Percentiles rank a stretch among this genome's conserved stretches.
Evolutionary conservation across 2,888 invertebrate species (phyloP).

Genomic region (Glyphotaelius pellucidus): DNA sequence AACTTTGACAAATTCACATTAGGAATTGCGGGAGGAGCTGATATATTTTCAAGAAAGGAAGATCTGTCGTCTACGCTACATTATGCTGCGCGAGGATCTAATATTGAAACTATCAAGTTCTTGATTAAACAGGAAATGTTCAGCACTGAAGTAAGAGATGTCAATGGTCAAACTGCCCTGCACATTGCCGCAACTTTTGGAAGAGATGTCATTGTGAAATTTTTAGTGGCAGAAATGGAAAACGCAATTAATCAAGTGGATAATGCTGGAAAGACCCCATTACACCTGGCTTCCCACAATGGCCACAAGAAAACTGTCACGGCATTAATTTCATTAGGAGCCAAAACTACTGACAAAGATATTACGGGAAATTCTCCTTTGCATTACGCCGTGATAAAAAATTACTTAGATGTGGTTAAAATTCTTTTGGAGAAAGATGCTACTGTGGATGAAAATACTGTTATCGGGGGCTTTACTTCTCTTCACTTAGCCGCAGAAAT

Average conservation of each 20-base stretch:
- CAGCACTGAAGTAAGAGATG: background rate
- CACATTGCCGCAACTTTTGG: background rate
- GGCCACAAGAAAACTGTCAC: slow-evolving; percentile 8
- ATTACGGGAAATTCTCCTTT: background rate
- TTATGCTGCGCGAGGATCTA: background rate
- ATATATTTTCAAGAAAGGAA: background rate
- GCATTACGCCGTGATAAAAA: background rate
- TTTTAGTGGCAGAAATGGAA: background rate
- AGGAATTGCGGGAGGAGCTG: background rate
- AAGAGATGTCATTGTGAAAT: slow-evolving; percentile 7
- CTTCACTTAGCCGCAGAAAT: background rate
- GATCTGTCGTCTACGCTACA: background rate
- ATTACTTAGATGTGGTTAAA: slow-evolving; percentile 3
- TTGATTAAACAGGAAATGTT: background rate
- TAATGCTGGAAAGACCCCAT: background rate
- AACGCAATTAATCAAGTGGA: background rate
- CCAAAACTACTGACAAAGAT: background rate
- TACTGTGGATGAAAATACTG: slow-evolving; percentile 8
- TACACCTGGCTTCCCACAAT: background rate
- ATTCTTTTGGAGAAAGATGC: background rate
- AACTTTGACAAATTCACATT: no score
- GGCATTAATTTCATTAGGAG: background rate
- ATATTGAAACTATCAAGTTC: background rate
- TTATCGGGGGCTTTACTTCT: background rate
- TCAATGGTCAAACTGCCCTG: no score